phyloP scores from a whole-genome alignment of 2,888 invertebrate genomes.

The Pandemis cinnamomeana region DNA sequence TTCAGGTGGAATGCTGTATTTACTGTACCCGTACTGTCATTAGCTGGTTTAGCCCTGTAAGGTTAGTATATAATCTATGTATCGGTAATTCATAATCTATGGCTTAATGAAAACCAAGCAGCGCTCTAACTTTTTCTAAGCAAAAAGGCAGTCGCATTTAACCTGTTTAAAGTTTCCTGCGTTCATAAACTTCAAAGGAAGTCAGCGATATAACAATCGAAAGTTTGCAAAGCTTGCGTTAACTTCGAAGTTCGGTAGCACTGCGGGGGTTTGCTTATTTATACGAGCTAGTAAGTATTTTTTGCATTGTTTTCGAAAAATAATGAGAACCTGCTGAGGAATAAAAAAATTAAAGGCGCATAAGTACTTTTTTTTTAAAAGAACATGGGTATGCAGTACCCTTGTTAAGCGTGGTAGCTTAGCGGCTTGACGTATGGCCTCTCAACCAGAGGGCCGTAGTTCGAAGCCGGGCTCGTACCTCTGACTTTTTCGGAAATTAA shows the following conservation, averaged over 20 bases:
- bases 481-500: too few species aligned
- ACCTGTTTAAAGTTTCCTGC: conserved; percentile 10
- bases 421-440: too few species aligned
- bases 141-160: background rate
- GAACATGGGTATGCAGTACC: too few species aligned
- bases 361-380: too few species aligned
- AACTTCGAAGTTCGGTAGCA: conserved; percentile 18
- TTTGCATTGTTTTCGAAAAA: conserved; percentile 1
- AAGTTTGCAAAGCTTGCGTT: conserved; percentile 22
- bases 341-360: too few species aligned
- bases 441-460: too few species aligned
- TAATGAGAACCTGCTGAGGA: background rate
- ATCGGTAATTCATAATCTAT: background rate
- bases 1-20: too few species aligned
- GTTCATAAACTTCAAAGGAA: conserved; percentile 19
- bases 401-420: too few species aligned
- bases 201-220: conserved; percentile 31
- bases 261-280: conserved; percentile 9
- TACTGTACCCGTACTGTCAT: too few species aligned
- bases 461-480: too few species aligned
- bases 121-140: background rate
- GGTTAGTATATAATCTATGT: background rate
- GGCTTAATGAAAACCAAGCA: background rate
- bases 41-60: too few species aligned
- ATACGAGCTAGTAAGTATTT: background rate